Percentiles rank a stretch among this genome's conserved stretches.
Conservation (phyloP, 2,113 vertebrate species). For the Ellobius talpinus region DNA sequence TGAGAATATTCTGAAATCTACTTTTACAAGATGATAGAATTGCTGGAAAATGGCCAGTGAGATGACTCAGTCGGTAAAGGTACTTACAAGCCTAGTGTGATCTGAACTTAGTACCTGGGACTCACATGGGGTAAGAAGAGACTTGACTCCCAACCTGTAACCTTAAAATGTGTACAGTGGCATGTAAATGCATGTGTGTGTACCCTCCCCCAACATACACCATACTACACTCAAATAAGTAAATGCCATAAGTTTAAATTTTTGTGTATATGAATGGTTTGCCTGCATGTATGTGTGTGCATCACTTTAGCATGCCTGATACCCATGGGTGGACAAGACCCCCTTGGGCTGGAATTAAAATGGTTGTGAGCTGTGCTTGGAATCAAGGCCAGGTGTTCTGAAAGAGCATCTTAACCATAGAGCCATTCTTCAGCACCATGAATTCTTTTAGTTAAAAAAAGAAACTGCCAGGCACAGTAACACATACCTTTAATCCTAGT, state of each 20-base stretch:
- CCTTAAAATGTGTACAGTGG: background rate
- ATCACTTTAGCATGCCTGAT: background rate
- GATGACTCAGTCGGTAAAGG: background rate
- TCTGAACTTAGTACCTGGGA: background rate
- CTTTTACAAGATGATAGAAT: conserved; percentile 12
- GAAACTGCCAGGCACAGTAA: background rate
- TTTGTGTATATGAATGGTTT: background rate
- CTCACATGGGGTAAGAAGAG: background rate
- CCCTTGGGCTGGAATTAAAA: background rate
- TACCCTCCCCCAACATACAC: background rate
- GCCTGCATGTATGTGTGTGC: background rate
- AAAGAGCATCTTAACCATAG: background rate
- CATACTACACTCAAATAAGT: background rate
- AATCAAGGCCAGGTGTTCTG: background rate
- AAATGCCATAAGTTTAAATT: background rate
- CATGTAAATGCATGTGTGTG: background rate
- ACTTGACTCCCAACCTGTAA: background rate
- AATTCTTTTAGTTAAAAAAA: background rate
- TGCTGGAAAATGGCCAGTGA: background rate
- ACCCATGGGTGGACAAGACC: background rate
- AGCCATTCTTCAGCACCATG: background rate
- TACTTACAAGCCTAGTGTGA: background rate
- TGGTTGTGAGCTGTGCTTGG: background rate
- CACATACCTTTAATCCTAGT: background rate
- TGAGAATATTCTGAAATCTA: conserved; percentile 10